Conservation (phyloP, 2,888 invertebrate species). For the Homarus gammarus region DNA sequence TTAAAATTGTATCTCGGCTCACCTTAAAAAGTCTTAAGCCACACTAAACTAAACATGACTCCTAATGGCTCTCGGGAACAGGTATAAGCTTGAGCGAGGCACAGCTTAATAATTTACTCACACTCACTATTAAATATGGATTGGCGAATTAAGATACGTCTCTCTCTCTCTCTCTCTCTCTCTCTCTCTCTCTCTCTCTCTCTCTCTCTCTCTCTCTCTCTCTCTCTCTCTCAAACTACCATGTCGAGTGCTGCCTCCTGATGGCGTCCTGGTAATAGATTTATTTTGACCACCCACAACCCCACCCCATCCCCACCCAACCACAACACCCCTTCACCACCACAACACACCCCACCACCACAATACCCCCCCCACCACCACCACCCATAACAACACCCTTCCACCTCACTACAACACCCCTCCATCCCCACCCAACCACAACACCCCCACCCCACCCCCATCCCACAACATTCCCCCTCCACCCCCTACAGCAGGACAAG, state of each 20-base stretch:
- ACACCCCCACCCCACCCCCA: neutral
- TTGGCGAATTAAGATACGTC: neutral
- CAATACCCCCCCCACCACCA: neutral
- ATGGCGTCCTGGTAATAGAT: too few relatives aligned
- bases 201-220: too few relatives aligned
- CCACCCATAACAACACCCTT: neutral
- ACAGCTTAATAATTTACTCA: constrained; percentile 45
- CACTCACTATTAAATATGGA: constrained; percentile 37
- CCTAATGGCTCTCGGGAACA: constrained; percentile 32
- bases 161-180: too few relatives aligned
- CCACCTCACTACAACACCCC: too few relatives aligned
- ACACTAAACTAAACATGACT: constrained; percentile 50
- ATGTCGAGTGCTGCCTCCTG: too few relatives aligned
- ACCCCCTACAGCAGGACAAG: neutral
- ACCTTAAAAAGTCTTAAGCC: constrained; percentile 30
- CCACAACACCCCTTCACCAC: neutral
- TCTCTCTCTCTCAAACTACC: too few relatives aligned
- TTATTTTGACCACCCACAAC: too few relatives aligned
- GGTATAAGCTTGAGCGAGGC: neutral
- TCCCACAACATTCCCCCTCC: neutral
- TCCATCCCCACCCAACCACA: neutral
- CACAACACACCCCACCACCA: neutral
- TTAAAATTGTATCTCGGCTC: constrained; percentile 32
- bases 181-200: too few relatives aligned
- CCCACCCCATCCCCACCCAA: neutral